Evolutionary conservation across 2,113 vertebrate genomes (phyloP).

Genomic region (Forbesichthys papilliferus): DNA sequence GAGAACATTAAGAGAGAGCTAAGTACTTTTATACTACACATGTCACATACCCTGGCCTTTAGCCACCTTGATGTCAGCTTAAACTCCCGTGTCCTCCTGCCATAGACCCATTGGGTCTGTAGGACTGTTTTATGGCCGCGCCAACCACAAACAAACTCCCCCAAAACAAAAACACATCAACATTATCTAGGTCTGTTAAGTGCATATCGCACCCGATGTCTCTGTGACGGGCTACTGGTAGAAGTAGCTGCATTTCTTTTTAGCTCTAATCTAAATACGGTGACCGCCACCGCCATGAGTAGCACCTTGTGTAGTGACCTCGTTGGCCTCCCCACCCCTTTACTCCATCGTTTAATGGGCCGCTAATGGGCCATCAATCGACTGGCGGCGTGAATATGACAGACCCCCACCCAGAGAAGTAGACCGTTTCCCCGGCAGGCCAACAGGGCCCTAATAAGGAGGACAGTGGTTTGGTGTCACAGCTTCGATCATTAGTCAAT

Average conservation of each 20-base stretch:
- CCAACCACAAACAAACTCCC: neutral
- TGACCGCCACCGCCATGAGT: constrained; percentile 27
- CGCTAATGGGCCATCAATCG: constrained; percentile 74
- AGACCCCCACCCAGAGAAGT: constrained; percentile 46
- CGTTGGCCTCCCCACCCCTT: constrained; percentile 60
- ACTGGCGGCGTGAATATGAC: constrained; percentile 68
- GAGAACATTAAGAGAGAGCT: too few species aligned
- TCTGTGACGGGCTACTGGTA: too few species aligned
- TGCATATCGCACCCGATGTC: too few species aligned
- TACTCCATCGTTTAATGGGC: constrained; percentile 72
- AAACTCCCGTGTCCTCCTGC: too few species aligned
- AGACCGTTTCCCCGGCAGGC: constrained; percentile 58
- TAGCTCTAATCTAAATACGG: too few species aligned
- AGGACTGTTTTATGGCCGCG: neutral
- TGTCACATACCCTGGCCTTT: too few species aligned
- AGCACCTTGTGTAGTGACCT: constrained; percentile 49
- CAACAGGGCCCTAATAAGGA: constrained; percentile 67
- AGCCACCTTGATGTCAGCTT: too few species aligned
- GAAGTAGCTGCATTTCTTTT: too few species aligned
- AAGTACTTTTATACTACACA: too few species aligned
- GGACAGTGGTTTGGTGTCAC: constrained; percentile 58
- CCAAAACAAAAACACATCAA: neutral
- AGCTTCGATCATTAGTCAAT: constrained; percentile 57
- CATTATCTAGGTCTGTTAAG: neutral
- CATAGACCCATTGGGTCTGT: too few species aligned